Evolutionary conservation across 2,888 invertebrate genomes (phyloP).

Genomic region (Flabesymbios commensalis): DNA sequence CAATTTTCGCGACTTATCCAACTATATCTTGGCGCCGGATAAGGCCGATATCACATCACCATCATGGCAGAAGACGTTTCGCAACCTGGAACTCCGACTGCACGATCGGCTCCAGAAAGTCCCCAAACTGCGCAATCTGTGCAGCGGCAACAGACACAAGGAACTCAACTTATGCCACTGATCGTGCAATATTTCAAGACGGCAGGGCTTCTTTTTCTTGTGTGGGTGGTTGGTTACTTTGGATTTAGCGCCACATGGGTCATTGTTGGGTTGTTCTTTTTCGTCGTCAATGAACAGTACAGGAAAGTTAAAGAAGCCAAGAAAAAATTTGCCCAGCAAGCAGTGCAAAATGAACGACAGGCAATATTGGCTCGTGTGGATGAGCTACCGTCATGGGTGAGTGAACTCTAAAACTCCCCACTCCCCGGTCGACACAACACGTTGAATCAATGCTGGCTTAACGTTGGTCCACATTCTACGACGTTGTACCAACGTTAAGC

Average conservation of each 20-base stretch:
- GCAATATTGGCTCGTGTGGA: conserved; percentile 84
- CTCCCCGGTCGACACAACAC: too few species aligned
- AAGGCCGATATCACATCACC: too few species aligned
- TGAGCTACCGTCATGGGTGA: conserved; percentile 92
- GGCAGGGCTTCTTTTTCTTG: conserved; percentile 48
- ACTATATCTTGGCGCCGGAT: too few species aligned
- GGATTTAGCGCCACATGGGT: conserved; percentile 84
- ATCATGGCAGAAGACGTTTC: too few species aligned
- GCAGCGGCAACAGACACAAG: conserved; percentile 1
- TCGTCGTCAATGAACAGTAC: conserved; percentile 67
- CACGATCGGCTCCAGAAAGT: too few species aligned
- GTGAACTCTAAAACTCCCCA: conserved; percentile 42
- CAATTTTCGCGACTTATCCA: too few species aligned
- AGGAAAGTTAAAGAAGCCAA: conserved; percentile 74
- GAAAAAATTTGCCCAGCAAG: conserved; percentile 68
- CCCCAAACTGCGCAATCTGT: too few species aligned
- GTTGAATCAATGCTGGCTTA: too few species aligned
- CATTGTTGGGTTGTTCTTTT: conserved; percentile 77
- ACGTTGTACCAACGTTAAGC: too few species aligned
- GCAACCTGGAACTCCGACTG: too few species aligned
- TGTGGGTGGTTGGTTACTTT: conserved; percentile 58
- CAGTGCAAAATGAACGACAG: conserved; percentile 76
- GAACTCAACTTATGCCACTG: conserved; percentile 38
- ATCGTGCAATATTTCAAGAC: conserved; percentile 54
- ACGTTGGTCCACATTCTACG: too few species aligned